Percentiles rank a stretch among this genome's conserved stretches.
Evolutionary conservation across 2,113 vertebrate genomes (phyloP).

Genomic region (Takifugu flavidus): DNA sequence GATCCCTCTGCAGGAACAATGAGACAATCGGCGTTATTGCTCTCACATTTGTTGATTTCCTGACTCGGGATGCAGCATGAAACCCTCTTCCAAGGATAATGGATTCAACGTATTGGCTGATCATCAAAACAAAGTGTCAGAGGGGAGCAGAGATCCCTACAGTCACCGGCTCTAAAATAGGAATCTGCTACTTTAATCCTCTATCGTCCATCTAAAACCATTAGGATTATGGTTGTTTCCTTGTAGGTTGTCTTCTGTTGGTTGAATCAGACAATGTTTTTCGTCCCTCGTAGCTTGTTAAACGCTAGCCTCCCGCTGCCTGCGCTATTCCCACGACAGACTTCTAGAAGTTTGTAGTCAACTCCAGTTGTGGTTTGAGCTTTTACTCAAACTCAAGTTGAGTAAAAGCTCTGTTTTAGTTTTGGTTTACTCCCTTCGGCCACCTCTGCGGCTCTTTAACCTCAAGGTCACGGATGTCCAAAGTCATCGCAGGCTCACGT

Average conservation of each 20-base stretch:
- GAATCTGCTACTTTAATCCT: neutral
- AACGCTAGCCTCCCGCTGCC: no score
- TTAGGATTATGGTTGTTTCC: no score
- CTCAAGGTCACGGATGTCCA: neutral
- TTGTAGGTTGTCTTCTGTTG: no score
- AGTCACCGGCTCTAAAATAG: slow-evolving; percentile 1
- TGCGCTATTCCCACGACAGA: slow-evolving; percentile 18
- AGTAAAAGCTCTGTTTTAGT: no score
- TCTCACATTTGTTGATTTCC: slow-evolving; percentile 18
- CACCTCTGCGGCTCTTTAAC: neutral
- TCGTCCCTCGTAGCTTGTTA: no score
- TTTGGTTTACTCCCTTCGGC: neutral
- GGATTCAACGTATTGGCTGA: no score
- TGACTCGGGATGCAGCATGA: neutral
- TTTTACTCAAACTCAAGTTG: slow-evolving; percentile 11
- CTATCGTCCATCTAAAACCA: slow-evolving; percentile 13
- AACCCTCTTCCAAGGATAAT: neutral
- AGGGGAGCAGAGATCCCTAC: neutral
- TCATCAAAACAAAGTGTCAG: no score
- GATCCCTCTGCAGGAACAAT: slow-evolving; percentile 21
- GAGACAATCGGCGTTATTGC: neutral
- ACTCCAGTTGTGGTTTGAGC: slow-evolving; percentile 30
- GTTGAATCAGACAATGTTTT: no score
- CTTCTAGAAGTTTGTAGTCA: slow-evolving; percentile 9
- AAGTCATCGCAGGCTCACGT: slow-evolving; percentile 4